Evolutionary conservation across 2,797 vertebrate genomes (phyloP).

Genomic region (Mus minutoides): DNA sequence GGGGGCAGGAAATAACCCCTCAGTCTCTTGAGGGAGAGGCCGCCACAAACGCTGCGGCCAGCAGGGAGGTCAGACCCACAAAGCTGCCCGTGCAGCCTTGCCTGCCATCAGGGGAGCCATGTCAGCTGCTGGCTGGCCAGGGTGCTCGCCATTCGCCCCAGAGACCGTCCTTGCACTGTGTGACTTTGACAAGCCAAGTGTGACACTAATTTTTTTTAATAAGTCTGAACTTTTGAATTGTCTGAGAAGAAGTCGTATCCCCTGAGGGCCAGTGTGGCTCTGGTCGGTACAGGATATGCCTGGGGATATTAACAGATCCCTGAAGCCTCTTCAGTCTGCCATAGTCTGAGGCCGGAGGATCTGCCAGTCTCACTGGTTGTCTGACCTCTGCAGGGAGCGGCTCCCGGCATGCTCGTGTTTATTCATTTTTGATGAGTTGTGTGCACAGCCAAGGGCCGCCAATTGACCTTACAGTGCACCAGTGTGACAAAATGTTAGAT

Average conservation of each 20-base stretch:
- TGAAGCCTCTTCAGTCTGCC: neutral
- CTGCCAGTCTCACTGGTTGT: conserved; percentile 36
- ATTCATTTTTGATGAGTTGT: conserved; percentile 71
- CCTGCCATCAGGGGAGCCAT: neutral
- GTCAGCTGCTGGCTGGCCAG: conserved; percentile 24
- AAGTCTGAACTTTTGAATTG: conserved; percentile 19
- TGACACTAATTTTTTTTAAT: neutral
- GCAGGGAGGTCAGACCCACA: fast-evolving
- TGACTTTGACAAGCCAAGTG: conserved; percentile 36
- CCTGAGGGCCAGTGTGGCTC: neutral
- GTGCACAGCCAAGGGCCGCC: conserved; percentile 48
- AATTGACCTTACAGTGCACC: conserved; percentile 36
- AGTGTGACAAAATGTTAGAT: conserved; percentile 54
- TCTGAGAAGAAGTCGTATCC: conserved; percentile 39
- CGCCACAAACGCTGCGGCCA: neutral
- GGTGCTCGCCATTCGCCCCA: conserved; percentile 45
- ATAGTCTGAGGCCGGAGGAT: conserved; percentile 61
- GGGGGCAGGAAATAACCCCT: neutral
- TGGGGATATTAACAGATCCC: conserved; percentile 71
- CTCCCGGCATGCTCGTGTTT: conserved; percentile 62
- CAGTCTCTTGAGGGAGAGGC: neutral
- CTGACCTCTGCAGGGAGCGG: conserved; percentile 37
- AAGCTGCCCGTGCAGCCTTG: conserved; percentile 1
- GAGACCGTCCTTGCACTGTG: neutral
- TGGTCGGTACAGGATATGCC: neutral